These are phyloP conservation scores for Melanocharis versteri DNA, from an alignment of 2,113 vertebrate species.

Conservation along the genomic window DNA sequence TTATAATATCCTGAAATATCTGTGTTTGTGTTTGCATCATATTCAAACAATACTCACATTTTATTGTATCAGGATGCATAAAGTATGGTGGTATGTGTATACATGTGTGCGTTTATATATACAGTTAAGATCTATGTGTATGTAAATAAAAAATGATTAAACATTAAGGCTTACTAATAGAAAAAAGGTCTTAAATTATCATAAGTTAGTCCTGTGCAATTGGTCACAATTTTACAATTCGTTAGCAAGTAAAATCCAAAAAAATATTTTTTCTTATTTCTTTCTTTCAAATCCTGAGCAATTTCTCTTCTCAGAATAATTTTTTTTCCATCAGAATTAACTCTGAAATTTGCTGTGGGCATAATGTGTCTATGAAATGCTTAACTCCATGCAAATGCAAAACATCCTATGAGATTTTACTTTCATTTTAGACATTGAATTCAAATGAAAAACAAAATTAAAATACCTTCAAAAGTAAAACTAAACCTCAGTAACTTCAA, in stretches of 20 bases:
- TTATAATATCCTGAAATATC: not conserved
- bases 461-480: not conserved
- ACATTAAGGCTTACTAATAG: not conserved
- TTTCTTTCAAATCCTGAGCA: not conserved
- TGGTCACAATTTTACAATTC: not conserved
- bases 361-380: not conserved
- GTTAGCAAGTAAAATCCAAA: not conserved
- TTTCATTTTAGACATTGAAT: not conserved
- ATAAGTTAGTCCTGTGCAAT: not conserved
- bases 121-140: not conserved
- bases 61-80: not conserved
- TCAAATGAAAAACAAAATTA: not conserved
- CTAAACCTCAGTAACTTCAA: fast-evolving
- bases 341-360: not conserved
- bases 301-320: not conserved
- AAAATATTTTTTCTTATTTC: too few relatives aligned
- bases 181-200: not conserved
- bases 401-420: not conserved
- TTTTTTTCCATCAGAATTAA: not conserved
- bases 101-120: not conserved
- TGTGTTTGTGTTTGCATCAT: not conserved
- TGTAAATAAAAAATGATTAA: not conserved
- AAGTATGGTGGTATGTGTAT: not conserved
- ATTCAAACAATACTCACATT: not conserved
- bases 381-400: not conserved